A percentile compares a stretch with the other conserved stretches of the same genome.
Conservation (phyloP, 2,113 vertebrate genomes). For the Gallinago jamesoni region DNA sequence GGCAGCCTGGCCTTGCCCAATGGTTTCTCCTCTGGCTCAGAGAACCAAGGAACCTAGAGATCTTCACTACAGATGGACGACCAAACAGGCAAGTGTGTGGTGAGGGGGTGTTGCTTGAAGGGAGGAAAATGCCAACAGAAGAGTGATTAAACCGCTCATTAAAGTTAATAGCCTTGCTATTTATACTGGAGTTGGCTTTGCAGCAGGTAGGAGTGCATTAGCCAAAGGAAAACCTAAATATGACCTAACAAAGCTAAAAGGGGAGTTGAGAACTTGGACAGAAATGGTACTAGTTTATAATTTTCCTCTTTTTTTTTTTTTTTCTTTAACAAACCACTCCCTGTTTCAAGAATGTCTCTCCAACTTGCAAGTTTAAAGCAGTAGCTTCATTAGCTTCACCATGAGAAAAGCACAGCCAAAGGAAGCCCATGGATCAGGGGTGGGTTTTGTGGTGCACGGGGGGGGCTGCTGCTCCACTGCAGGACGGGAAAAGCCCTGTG, state of each 20-base stretch:
- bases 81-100: neutral
- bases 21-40: neutral
- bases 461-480: neutral
- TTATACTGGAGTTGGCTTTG: neutral
- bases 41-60: neutral
- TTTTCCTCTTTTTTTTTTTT: neutral
- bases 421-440: accelerated
- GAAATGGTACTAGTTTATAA: neutral
- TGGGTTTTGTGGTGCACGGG: neutral
- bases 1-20: neutral
- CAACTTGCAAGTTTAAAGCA: neutral
- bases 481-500: neutral
- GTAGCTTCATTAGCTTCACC: neutral
- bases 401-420: neutral
- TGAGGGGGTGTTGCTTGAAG: neutral
- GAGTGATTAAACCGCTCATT: neutral
- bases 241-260: neutral
- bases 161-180: neutral
- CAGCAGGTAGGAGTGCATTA: neutral
- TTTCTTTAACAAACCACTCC: neutral
- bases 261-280: neutral
- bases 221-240: neutral
- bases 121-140: neutral
- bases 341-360: neutral
- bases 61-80: neutral